Base-by-base conservation (phyloP, 2,888 invertebrate species). In the Drosophila fungiperda region DNA sequence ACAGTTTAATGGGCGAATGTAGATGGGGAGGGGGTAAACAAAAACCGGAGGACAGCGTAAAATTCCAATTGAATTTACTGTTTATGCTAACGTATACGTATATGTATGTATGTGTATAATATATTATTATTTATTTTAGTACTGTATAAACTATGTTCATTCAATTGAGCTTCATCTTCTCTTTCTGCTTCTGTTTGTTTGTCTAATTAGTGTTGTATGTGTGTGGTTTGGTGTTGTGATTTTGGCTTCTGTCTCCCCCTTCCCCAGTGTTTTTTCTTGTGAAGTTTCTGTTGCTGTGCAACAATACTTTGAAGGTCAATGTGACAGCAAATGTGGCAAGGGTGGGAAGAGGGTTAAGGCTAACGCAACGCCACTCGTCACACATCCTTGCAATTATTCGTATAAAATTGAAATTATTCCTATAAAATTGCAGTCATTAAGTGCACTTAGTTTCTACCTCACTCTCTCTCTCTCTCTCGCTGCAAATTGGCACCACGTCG, bases 141-240 rank as follows among this genome's bases (percentile, higher is more conserved):
- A 67, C 57, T 80, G 53, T 73, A 68, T 73, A 78, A 50, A 68
- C 68, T 78, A 35, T 48, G 36, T 60, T 63, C 42, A 20, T 29
- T 15, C 17, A 26, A 15, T 55, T 17, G 8, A n/a, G 40, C n/a
- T 63, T 60, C 45, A 36, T 48, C 48, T 55, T 36, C 69, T 23
- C 4, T 32, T 49, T 57, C 65, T 68, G 54, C 76, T 81, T 45
- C 20, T 85, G 82, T 81, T 81, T 82, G 80, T 68, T 71, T 76
- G 72, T 85, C 72, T 82, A 85, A 81, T 81, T 85, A 81, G 85
- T 84, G 70, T 58, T 50, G 54, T 76, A 23, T 53, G 29, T 65
- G 32, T 35, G 20, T 23, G 42, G 36, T 63, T 52, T 60, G 54
- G 35, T 17, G 17, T 38, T 17, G 17, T 17, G 8, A 38, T 38